A percentile compares a stretch with the other conserved stretches of the same genome.
Evolutionary conservation across 2,888 invertebrate species (phyloP).

Genomic region (Apodemia duryi): DNA sequence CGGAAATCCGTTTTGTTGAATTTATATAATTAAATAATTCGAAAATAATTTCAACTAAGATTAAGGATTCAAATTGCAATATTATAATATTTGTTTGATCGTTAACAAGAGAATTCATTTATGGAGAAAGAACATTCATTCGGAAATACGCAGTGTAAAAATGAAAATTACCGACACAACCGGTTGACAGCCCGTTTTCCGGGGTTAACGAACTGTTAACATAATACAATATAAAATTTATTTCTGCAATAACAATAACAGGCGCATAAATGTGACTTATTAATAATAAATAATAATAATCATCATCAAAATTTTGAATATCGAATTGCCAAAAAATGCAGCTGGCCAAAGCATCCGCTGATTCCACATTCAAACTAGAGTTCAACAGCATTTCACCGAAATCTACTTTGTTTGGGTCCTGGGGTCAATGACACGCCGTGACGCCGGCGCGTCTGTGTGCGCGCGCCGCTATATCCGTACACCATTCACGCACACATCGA

Average conservation of each 20-base stretch:
- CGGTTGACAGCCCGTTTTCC: conserved; percentile 57
- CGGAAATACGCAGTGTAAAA: conserved; percentile 22
- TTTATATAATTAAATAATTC: too few species aligned
- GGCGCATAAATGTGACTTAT: conserved; percentile 1
- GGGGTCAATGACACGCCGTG: conserved; percentile 69
- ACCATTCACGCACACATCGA: conserved; percentile 55
- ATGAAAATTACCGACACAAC: conserved; percentile 31
- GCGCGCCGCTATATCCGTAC: conserved; percentile 50
- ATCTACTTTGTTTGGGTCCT: conserved; percentile 78
- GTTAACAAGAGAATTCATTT: background rate
- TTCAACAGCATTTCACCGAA: conserved; percentile 78
- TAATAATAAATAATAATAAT: conserved; percentile 28
- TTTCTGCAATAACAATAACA: conserved; percentile 25
- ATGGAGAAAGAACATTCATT: conserved; percentile 17
- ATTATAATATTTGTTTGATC: background rate
- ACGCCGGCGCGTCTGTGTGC: conserved; percentile 63
- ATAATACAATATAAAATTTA: conserved; percentile 28
- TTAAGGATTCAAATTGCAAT: conserved; percentile 1
- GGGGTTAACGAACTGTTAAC: conserved; percentile 60
- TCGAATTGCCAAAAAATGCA: conserved; percentile 54
- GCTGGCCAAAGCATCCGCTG: conserved; percentile 49
- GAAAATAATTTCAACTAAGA: background rate
- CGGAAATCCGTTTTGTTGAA: too few species aligned
- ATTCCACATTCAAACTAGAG: conserved; percentile 70
- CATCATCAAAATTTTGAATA: conserved; percentile 34